Percentiles rank a stretch among this genome's conserved stretches.
These are phyloP conservation scores for Ophion ellenae DNA, from an alignment of 2,888 invertebrate species.

Conservation along the genomic window DNA sequence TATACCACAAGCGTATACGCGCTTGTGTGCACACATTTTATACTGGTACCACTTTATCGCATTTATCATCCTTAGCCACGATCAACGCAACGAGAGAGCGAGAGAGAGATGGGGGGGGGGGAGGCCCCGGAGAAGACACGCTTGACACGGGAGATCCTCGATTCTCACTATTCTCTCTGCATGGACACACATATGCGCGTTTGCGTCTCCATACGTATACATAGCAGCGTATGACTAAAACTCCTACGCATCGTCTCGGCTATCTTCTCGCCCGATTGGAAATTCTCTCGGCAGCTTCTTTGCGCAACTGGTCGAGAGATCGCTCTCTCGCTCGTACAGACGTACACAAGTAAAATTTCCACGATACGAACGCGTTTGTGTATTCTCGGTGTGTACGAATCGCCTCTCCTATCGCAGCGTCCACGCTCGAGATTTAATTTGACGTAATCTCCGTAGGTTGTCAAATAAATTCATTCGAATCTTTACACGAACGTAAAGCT, in stretches of 20 bases:
- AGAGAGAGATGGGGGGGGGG: conserved; percentile 36
- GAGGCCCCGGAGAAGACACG: conserved; percentile 12
- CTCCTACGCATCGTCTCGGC: conserved; percentile 64
- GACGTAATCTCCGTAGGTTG: conserved; percentile 46
- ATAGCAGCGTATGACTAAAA: conserved; percentile 33
- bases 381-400: conserved; percentile 18
- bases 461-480: conserved; percentile 59
- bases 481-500: conserved; percentile 31
- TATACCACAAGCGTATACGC: conserved; percentile 27
- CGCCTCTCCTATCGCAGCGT: conserved; percentile 6
- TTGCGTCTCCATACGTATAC: neutral
- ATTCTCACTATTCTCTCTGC: conserved; percentile 31
- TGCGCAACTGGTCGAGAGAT: conserved; percentile 40
- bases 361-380: neutral
- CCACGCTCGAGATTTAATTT: conserved; percentile 45
- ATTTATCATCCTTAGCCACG: conserved; percentile 70
- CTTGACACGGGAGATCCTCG: conserved; percentile 52
- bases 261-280: conserved; percentile 54
- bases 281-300: conserved; percentile 51
- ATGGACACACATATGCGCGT: neutral
- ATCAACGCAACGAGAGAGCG: conserved; percentile 61
- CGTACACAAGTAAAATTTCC: conserved; percentile 10
- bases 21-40: conserved; percentile 53
- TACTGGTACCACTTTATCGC: conserved; percentile 70
- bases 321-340: neutral